Percentiles rank a stretch among this genome's conserved stretches.
phyloP scores from a whole-genome alignment of 2,888 invertebrate species.

The Rhaphigaster nebulosa region DNA sequence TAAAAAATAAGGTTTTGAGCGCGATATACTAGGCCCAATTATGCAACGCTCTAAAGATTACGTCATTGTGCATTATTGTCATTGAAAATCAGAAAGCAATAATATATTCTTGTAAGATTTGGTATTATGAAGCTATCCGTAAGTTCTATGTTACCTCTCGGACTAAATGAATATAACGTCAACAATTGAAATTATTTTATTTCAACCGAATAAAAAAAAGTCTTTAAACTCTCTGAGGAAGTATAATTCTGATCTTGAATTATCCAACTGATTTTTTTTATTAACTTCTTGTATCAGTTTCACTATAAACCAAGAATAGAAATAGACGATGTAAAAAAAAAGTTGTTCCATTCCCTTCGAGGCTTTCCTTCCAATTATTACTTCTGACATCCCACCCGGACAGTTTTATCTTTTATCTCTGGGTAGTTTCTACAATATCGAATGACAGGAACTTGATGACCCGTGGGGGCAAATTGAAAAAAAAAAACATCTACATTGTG shows the following conservation, averaged over 20 bases:
- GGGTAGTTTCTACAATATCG: not conserved
- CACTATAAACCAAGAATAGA: not conserved
- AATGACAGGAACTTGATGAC: not conserved
- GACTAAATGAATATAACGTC: no score
- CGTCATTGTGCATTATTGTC: no score
- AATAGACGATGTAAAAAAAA: not conserved
- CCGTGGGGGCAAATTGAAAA: not conserved
- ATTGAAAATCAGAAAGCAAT: no score
- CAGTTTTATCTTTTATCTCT: constrained; percentile 13
- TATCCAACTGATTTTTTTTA: not conserved
- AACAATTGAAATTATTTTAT: no score
- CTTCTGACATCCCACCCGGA: not conserved
- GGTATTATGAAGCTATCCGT: no score
- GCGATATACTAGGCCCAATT: no score
- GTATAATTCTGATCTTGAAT: no score
- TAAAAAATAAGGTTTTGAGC: no score
- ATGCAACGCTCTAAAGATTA: no score
- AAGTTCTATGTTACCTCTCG: no score
- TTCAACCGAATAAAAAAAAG: no score
- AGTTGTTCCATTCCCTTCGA: not conserved
- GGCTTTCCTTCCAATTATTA: constrained; percentile 18
- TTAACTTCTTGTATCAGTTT: not conserved
- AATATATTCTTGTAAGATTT: no score
- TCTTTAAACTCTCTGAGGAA: not conserved
- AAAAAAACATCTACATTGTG: not conserved